Evolutionary conservation across 2,113 vertebrate genomes (phyloP), one percentile per base, ranked within the genome.

Genomic region (Callospermophilus lateralis): DNA sequence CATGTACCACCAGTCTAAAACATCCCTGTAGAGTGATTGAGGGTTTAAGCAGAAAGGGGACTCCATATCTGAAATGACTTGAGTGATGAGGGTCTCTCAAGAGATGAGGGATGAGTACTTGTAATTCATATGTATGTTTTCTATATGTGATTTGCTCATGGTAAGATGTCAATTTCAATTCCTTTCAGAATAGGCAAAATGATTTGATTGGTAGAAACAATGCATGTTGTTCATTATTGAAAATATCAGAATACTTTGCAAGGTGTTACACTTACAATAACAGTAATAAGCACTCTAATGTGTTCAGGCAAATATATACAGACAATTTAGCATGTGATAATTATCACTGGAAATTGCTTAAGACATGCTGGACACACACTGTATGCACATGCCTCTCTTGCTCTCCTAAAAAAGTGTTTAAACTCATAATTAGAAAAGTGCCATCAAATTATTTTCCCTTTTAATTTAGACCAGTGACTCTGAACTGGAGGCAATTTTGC

Each of bases 261-360:
- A 15, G 30, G 34, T 70, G 37, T 77, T 51, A 22, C 42, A n/a
- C 16, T 63, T 45, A 61, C 8, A 28, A 32, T 89, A 77, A 83
- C 53, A 85, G 30, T 76, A 89, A 84, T 51, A 61, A 76, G 61
- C 79, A 10, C 28, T 79, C 13, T 78, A 34, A 32, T 70, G 11
- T 89, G 79, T 85, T 91, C 15, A 88, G 51, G 32, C 77, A 89
- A 74, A 89, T 80, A 16, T 39, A 78, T n/a, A 39, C 13, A 90
- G n/a, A 81, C 86, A 90, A 89, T 73, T 89, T 93, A 72, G 11
- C 55, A 63, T 70, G 67, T 83, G 13, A 42, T 85, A 32, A 93
- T 84, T 86, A 68, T 78, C 48, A 24, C 1, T 84, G 55, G 48
- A 84, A 80, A 84, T 72, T 73, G 79, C 55, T 84, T 58, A 90